phyloP scores from a whole-genome alignment of 2,113 vertebrate genomes.

The Syngnathoides biaculeatus region DNA sequence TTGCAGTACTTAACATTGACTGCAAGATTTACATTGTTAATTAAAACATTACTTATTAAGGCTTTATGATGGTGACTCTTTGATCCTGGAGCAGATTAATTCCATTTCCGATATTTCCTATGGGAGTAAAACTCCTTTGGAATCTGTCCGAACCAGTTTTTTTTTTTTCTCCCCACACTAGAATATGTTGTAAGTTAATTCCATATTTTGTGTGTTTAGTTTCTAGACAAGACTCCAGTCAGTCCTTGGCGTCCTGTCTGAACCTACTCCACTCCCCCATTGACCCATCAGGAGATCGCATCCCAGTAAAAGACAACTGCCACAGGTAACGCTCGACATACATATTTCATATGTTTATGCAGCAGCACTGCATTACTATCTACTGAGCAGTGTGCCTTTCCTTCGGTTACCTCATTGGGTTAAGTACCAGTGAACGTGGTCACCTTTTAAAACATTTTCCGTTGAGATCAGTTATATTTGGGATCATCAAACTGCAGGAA shows the following conservation, averaged over 20 bases:
- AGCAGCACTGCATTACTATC: neutral
- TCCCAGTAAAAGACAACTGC: slow-evolving; percentile 75
- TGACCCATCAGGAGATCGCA: slow-evolving; percentile 74
- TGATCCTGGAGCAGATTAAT: too few species aligned
- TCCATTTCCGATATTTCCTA: neutral
- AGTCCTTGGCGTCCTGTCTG: slow-evolving; percentile 87
- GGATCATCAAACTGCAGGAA: neutral
- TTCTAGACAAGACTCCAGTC: slow-evolving; percentile 88
- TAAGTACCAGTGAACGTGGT: neutral
- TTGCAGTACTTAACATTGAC: too few species aligned
- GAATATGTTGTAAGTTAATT: neutral
- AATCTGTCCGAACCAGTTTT: neutral
- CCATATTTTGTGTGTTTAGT: slow-evolving; percentile 65
- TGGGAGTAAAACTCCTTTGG: neutral
- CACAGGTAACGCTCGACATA: slow-evolving; percentile 75
- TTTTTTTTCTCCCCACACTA: neutral
- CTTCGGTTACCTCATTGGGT: neutral
- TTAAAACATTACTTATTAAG: neutral
- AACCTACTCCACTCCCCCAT: slow-evolving; percentile 81
- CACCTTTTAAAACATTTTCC: too few species aligned
- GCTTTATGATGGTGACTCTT: neutral
- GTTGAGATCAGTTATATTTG: too few species aligned
- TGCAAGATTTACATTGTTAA: neutral
- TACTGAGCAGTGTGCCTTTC: neutral
- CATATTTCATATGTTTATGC: neutral